Percentiles rank a stretch among this genome's conserved stretches.
phyloP scores from a whole-genome alignment of 1,140 invertebrate species.

The Leptinotarsa undecemlineata region DNA sequence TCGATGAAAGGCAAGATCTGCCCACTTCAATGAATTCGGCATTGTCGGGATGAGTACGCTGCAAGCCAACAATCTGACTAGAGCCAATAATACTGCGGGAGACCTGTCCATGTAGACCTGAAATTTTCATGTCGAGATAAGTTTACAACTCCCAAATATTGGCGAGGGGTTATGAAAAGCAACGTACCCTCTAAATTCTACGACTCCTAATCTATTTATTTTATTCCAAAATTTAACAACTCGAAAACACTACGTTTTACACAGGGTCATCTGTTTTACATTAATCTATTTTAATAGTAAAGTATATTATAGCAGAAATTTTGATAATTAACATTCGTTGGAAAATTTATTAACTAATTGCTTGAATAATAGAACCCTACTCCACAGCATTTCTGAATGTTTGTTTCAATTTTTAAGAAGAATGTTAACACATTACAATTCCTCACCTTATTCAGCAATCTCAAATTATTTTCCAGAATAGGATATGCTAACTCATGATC shows the following conservation, averaged over 20 bases:
- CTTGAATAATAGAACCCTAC: too few relatives aligned
- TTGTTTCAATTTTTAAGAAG: too few relatives aligned
- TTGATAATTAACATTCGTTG: too few relatives aligned
- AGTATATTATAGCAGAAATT: too few relatives aligned
- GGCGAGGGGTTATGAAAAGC: neutral
- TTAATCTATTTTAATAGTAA: too few relatives aligned
- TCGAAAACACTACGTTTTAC: too few relatives aligned
- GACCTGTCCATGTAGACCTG: conserved; percentile 72
- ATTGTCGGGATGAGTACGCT: conserved; percentile 59
- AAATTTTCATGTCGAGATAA: neutral
- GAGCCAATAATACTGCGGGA: conserved; percentile 66
- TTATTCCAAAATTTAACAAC: too few relatives aligned
- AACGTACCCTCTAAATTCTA: neutral
- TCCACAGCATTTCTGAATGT: too few relatives aligned
- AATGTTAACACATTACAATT: too few relatives aligned
- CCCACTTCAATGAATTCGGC: conserved; percentile 68
- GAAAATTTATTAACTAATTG: too few relatives aligned
- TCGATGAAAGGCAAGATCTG: conserved; percentile 67
- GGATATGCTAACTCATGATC: conserved; percentile 67
- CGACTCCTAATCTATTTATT: too few relatives aligned
- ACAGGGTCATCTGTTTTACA: too few relatives aligned
- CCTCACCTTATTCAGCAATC: conserved; percentile 68
- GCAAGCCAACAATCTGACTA: conserved; percentile 73
- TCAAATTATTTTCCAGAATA: conserved; percentile 71
- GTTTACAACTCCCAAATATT: neutral